A percentile compares a stretch with the other conserved stretches of the same genome.
phyloP scores from a whole-genome alignment of 2,113 vertebrate genomes.

The Marmota monax region DNA sequence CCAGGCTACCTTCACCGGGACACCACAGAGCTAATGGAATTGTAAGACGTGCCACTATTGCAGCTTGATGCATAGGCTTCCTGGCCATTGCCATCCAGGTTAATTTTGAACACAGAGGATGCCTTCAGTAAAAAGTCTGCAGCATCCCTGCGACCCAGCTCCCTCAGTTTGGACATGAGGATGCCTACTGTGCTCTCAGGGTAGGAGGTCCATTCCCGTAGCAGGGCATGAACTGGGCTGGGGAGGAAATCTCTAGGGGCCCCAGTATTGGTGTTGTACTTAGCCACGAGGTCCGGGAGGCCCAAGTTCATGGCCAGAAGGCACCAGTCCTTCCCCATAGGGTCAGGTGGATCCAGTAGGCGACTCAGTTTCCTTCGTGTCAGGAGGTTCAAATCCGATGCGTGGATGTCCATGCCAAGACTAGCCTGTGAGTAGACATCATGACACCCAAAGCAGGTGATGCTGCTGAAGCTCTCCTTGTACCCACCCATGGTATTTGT shows the following conservation, averaged over 20 bases:
- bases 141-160: constrained; percentile 96
- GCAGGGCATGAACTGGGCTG: constrained; percentile 94
- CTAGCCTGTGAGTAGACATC: constrained; percentile 95
- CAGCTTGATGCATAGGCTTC: constrained; percentile 93
- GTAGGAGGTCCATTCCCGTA: constrained; percentile 94
- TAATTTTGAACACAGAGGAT: constrained; percentile 95
- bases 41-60: constrained; percentile 96
- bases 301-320: constrained; percentile 99
- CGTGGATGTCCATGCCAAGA: constrained; percentile 94
- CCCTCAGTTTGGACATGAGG: constrained; percentile 95
- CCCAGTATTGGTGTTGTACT: constrained; percentile 91
- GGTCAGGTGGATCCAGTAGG: constrained; percentile 96
- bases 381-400: constrained; percentile 93
- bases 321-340: constrained; percentile 99
- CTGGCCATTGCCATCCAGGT: constrained; percentile 91
- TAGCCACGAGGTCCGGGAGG: constrained; percentile 96
- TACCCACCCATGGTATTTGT: constrained; percentile 99
- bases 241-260: constrained; percentile 86
- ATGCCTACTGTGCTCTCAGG: constrained; percentile 94
- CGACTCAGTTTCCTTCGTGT: constrained; percentile 95
- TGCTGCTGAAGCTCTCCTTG: constrained; percentile 97
- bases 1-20: constrained; percentile 91
- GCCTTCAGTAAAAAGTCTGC: constrained; percentile 97
- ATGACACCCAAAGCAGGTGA: constrained; percentile 95
- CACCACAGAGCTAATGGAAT: constrained; percentile 98